A percentile compares a stretch with the other conserved stretches of the same genome.
phyloP scores from a whole-genome alignment of 2,888 invertebrate genomes.

The Bombyx huttoni region DNA sequence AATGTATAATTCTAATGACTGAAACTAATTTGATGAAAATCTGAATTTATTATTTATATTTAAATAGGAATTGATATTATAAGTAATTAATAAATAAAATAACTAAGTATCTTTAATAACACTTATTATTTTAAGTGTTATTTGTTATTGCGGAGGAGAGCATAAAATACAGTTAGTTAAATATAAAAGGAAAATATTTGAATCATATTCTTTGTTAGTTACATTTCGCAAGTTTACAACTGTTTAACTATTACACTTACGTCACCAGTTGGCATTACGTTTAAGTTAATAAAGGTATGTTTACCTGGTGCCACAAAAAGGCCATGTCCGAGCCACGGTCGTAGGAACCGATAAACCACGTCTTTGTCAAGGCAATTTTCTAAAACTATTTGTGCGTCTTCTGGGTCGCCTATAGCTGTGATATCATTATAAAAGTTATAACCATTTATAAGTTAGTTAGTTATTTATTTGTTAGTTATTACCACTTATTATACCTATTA shows the following conservation, averaged over 20 bases:
- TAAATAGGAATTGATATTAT: too few relatives aligned
- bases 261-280: slow-evolving; percentile 5
- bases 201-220: slow-evolving; percentile 2
- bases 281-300: slow-evolving; percentile 9
- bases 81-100: too few relatives aligned
- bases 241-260: slow-evolving; percentile 4
- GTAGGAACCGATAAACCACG: slow-evolving; percentile 44
- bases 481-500: too few relatives aligned
- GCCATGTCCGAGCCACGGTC: slow-evolving; percentile 56
- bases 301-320: slow-evolving; percentile 54
- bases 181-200: neutral
- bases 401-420: slow-evolving; percentile 42
- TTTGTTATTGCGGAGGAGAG: too few relatives aligned
- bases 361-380: slow-evolving; percentile 58
- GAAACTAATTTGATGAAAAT: too few relatives aligned
- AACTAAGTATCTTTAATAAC: too few relatives aligned
- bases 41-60: too few relatives aligned
- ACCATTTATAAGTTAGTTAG: neutral
- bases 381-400: slow-evolving; percentile 44
- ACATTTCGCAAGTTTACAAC: neutral
- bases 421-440: slow-evolving; percentile 5
- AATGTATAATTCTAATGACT: too few relatives aligned
- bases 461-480: too few relatives aligned
- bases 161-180: neutral
- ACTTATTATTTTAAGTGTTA: too few relatives aligned